Conservation (phyloP, 2,888 invertebrate genomes). For the Catocala nupta region DNA sequence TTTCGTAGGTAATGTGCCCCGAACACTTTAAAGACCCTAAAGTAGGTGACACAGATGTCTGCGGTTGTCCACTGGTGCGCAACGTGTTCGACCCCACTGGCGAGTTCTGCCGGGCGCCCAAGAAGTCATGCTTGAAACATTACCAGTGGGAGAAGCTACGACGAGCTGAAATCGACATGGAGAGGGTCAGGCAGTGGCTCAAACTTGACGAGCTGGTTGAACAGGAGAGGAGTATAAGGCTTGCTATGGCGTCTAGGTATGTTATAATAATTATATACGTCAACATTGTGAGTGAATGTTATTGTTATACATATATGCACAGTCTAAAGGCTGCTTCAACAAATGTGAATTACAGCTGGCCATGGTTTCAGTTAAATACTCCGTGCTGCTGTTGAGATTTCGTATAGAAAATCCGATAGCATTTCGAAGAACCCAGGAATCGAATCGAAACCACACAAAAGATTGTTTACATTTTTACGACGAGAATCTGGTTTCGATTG, state of each 20-base stretch:
- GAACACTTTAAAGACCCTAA: conserved; percentile 98
- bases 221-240: conserved; percentile 95
- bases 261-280: conserved; percentile 5
- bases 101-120: conserved; percentile 95
- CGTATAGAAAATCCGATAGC: too few species aligned
- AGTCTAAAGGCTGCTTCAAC: too few species aligned
- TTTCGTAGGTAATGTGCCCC: conserved; percentile 93
- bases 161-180: conserved; percentile 98
- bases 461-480: too few species aligned
- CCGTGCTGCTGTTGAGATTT: too few species aligned
- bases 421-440: too few species aligned
- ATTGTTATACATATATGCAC: too few species aligned
- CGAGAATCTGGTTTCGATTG: too few species aligned
- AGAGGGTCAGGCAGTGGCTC: conserved; percentile 96
- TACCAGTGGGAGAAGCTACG: conserved; percentile 98
- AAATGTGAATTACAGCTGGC: too few species aligned
- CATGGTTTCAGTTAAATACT: too few species aligned
- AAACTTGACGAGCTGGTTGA: conserved; percentile 97
- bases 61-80: conserved; percentile 96
- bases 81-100: conserved; percentile 95
- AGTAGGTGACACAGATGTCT: conserved; percentile 95
- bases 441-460: too few species aligned
- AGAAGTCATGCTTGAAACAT: conserved; percentile 96
- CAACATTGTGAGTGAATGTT: not conserved
- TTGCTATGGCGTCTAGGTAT: conserved; percentile 88